Conservation (phyloP, 2,888 invertebrate genomes). For the Halictus ligatus region DNA sequence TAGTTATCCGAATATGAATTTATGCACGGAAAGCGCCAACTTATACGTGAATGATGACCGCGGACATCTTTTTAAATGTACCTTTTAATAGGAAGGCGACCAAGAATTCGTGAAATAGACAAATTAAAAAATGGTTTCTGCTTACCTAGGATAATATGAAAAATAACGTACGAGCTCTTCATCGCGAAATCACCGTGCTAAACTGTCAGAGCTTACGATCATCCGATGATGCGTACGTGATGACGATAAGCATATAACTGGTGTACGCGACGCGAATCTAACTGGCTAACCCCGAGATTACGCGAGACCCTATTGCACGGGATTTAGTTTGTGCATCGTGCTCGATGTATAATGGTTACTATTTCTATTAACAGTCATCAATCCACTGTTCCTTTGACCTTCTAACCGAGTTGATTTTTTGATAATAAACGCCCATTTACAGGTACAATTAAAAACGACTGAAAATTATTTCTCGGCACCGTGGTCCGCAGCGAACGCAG, state of each 20-base stretch:
- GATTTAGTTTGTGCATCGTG: constrained; percentile 67
- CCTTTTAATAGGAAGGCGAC: background rate
- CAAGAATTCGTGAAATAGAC: background rate
- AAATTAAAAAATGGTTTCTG: background rate
- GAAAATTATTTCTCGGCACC: background rate
- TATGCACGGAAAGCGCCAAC: background rate
- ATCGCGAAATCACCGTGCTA: constrained; percentile 48
- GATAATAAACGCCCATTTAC: background rate
- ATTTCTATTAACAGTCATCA: constrained; percentile 14
- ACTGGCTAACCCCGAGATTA: constrained; percentile 74
- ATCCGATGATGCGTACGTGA: constrained; percentile 63
- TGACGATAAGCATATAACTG: constrained; percentile 69
- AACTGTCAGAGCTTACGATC: constrained; percentile 42
- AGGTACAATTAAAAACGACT: background rate
- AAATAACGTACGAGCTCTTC: constrained; percentile 32
- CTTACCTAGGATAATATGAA: constrained; percentile 56
- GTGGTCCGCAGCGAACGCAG: background rate
- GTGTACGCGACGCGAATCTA: constrained; percentile 68
- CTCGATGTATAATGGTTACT: constrained; percentile 31
- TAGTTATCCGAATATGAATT: background rate
- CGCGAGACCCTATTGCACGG: constrained; percentile 68
- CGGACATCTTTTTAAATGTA: background rate
- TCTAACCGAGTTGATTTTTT: constrained; percentile 1
- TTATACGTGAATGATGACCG: background rate
- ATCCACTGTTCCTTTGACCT: background rate